Percentiles rank a stretch among this genome's conserved stretches.
phyloP scores from a whole-genome alignment of 2,797 vertebrate species.

The Serranus cabrilla region DNA sequence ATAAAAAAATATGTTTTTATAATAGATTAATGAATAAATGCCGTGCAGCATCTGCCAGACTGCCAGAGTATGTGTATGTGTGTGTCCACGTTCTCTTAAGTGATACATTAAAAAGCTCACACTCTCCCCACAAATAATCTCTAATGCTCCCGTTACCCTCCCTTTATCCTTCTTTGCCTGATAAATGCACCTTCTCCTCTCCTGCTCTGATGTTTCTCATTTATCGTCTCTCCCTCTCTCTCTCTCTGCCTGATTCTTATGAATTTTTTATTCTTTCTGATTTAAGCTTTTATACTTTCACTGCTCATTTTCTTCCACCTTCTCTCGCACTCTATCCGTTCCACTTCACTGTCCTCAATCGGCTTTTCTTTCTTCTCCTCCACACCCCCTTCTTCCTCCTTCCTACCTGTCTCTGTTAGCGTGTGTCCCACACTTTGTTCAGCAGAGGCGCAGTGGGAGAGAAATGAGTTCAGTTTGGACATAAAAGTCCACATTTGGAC shows the following conservation, averaged over 20 bases:
- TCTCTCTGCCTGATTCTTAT: constrained; percentile 49
- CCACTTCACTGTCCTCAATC: constrained; percentile 50
- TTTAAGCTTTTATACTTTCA: constrained; percentile 67
- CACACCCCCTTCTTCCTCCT: constrained; percentile 3
- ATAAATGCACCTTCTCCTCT: constrained; percentile 48
- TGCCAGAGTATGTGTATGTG: background rate
- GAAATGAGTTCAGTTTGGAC: constrained; percentile 30
- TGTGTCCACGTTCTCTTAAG: constrained; percentile 1
- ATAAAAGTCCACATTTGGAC: constrained; percentile 33
- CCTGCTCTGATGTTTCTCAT: constrained; percentile 46
- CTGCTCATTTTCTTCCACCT: constrained; percentile 48
- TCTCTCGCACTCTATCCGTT: constrained; percentile 54
- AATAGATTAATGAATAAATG: constrained; percentile 2
- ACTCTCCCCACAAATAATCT: constrained; percentile 37
- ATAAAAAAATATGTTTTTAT: no score
- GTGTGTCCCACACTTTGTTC: constrained; percentile 27
- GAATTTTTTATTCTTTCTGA: constrained; percentile 69
- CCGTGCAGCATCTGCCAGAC: background rate
- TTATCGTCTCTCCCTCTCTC: constrained; percentile 24
- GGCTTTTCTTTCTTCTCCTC: constrained; percentile 41
- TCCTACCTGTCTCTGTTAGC: constrained; percentile 38
- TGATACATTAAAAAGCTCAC: constrained; percentile 32
- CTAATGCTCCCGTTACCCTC: constrained; percentile 35
- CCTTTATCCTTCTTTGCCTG: constrained; percentile 10
- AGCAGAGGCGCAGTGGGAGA: constrained; percentile 19